Evolutionary conservation across 2,113 vertebrate genomes (phyloP).

Genomic region (Periophthalmodon schlosseri): DNA sequence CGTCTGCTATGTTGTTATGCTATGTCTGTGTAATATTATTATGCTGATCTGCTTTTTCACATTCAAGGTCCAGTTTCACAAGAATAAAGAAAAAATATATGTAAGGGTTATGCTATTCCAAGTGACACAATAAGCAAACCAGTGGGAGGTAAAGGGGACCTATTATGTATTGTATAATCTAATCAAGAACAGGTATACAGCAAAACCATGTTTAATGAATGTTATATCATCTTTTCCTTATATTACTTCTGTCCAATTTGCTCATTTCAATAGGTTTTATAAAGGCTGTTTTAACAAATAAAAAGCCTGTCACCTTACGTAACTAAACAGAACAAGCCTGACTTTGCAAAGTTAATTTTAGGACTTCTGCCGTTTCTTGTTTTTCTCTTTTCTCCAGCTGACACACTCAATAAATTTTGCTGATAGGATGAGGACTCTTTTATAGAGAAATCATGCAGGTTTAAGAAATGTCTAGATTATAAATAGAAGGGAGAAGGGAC

Average conservation of each 20-base stretch:
- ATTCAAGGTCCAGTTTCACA: neutral
- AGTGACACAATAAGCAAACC: constrained; percentile 7
- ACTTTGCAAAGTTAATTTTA: constrained; percentile 23
- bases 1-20: neutral
- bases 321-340: constrained; percentile 3
- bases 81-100: neutral
- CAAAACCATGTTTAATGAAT: neutral
- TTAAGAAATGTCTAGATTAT: constrained; percentile 27
- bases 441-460: constrained; percentile 19
- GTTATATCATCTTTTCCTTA: neutral
- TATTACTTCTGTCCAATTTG: neutral
- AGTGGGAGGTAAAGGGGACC: constrained; percentile 7
- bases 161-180: constrained; percentile 17
- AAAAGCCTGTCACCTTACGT: neutral
- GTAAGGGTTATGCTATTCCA: neutral
- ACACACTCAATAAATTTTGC: constrained; percentile 25
- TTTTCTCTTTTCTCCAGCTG: constrained; percentile 3
- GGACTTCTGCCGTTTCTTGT: constrained; percentile 10
- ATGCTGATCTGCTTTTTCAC: neutral
- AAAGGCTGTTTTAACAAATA: neutral
- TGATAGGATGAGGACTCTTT: constrained; percentile 25
- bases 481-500: constrained; percentile 32
- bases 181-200: neutral
- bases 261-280: neutral
- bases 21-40: neutral